Conservation (phyloP, 1,140 invertebrate genomes). For the Platyscapa corneri region DNA sequence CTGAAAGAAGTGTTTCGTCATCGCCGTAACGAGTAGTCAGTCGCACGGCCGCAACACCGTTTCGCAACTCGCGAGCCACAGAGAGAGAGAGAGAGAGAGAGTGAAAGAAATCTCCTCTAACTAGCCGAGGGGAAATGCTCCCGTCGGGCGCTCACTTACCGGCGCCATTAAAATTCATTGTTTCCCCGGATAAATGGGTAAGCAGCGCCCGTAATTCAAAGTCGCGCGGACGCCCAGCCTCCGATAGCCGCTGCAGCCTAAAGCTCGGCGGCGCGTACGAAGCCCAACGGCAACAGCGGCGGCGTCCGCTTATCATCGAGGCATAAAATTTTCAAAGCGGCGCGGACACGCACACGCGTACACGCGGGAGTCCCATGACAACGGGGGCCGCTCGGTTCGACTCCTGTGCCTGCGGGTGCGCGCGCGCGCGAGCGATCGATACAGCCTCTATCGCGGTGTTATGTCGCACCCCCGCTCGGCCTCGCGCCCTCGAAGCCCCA, state of each 20-base stretch:
- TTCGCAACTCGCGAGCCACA: neutral
- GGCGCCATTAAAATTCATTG: too few species aligned
- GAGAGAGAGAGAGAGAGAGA: too few species aligned
- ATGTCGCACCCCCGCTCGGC: neutral
- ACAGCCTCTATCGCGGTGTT: conserved; percentile 65
- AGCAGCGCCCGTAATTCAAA: too few species aligned
- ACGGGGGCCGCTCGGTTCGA: conserved; percentile 66
- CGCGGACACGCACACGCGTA: conserved; percentile 48
- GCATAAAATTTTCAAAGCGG: conserved; percentile 46
- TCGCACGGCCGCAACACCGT: neutral
- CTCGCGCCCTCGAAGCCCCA: neutral
- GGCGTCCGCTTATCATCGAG: conserved; percentile 32
- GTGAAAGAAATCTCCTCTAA: too few species aligned
- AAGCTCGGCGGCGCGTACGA: too few species aligned
- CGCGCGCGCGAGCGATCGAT: conserved; percentile 63
- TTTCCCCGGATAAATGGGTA: too few species aligned
- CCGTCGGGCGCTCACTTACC: too few species aligned
- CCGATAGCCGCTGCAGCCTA: too few species aligned
- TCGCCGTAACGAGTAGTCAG: too few species aligned
- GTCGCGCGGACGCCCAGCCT: too few species aligned
- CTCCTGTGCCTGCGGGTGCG: conserved; percentile 45
- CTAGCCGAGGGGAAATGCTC: too few species aligned
- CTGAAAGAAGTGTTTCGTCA: neutral
- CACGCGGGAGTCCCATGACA: conserved; percentile 67
- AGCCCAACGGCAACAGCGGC: too few species aligned